Evolutionary conservation across 2,888 invertebrate genomes (phyloP), one percentile per base, ranked within the genome.

Genomic region (Neuroscelio doddi): DNA sequence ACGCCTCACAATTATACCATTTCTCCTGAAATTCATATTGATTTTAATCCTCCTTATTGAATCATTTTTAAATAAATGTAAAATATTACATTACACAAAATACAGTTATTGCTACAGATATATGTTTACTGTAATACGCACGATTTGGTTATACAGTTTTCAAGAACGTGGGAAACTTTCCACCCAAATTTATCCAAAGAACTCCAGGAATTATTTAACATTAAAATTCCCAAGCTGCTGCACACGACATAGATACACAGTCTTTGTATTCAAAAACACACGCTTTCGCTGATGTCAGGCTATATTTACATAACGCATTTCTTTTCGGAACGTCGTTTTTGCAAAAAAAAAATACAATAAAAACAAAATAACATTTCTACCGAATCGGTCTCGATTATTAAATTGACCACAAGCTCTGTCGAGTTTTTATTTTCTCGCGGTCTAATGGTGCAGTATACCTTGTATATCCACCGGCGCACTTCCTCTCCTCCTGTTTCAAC

Each of bases 401-500:
- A 47, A 24, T 24, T 24, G 12, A 24, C 47, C 9, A 24, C 17
- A 17, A 17, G 10, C 16, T n/a, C n/a, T 1, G 12, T 26, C 15
- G 47, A 47, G 34, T 47, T 36, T 24, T 34, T 46, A 46, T 46
- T 32, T 32, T 46, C 45, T 17, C 44, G 44, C 32, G 45, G 10
- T 39, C 30, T 51, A 41, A 30, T 38, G 42, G 41, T 10, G 41
- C 24, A n/a, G 41, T 12, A 24, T 24, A 41, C 26, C 38, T 10
- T 12, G 41, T 24, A 41, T 24, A 24, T 24, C 21, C 26, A 24
- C 26, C 26, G 24, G 12, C 41, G 41, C 26, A 5, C 24, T 24
- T n/a, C n/a, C 3, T 21, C 42, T 27, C 47, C 38, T 17, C 44
- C 44, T 44, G 16, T 39, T 21, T 49, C 42, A 50, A 61, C 63